These are phyloP conservation scores for Athene cunicularia DNA, from an alignment of 2,113 vertebrate genomes.

Conservation along the genomic window DNA sequence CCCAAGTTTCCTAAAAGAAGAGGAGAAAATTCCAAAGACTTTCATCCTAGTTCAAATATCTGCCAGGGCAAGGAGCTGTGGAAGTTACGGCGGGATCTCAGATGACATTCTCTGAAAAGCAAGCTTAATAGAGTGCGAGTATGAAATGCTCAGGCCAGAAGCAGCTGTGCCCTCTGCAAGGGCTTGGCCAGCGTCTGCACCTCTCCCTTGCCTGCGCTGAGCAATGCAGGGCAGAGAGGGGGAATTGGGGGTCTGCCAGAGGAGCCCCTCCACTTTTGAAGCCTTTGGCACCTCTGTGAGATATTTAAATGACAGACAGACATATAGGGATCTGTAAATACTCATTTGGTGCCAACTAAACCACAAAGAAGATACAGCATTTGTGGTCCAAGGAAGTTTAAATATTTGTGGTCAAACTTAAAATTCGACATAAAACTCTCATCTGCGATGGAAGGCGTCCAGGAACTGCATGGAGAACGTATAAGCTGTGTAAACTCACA, in stretches of 20 bases:
- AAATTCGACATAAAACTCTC: constrained; percentile 79
- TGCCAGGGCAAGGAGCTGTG: constrained; percentile 39
- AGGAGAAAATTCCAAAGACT: constrained; percentile 32
- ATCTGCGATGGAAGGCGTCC: constrained; percentile 71
- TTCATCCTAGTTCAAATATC: constrained; percentile 53
- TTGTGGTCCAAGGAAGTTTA: constrained; percentile 78
- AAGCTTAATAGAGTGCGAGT: constrained; percentile 34
- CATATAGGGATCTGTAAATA: constrained; percentile 74
- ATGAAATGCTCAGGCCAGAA: constrained; percentile 7
- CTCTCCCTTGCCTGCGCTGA: neutral
- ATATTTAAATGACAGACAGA: constrained; percentile 80
- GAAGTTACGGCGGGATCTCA: constrained; percentile 2
- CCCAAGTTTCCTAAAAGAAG: constrained; percentile 34
- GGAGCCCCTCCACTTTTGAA: constrained; percentile 31
- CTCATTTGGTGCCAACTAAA: constrained; percentile 70
- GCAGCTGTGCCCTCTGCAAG: neutral
- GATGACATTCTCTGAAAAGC: constrained; percentile 52
- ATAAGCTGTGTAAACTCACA: constrained; percentile 63
- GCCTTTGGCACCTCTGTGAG: constrained; percentile 68
- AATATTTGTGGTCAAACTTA: constrained; percentile 83
- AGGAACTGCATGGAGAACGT: constrained; percentile 68
- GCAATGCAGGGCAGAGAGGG: neutral
- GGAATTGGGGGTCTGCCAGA: neutral
- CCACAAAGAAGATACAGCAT: constrained; percentile 79
- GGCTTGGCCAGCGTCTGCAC: neutral